phyloP scores from a whole-genome alignment of 2,888 invertebrate genomes.

The Priocnemis perturbator region DNA sequence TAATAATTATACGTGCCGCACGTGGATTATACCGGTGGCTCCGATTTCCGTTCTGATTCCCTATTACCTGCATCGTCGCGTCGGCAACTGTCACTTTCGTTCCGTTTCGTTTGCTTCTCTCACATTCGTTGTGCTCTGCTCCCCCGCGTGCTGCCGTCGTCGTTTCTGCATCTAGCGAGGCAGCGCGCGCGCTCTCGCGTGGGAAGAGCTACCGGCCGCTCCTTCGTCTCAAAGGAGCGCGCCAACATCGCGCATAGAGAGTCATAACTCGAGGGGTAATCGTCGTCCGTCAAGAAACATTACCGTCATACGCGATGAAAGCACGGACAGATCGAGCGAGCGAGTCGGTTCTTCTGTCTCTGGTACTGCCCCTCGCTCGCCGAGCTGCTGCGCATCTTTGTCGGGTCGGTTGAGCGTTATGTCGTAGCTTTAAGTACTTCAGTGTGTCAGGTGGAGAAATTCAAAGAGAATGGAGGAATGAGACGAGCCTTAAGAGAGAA shows the following conservation, averaged over 20 bases:
- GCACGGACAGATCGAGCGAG: slow-evolving; percentile 25
- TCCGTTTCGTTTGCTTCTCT: neutral
- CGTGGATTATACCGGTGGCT: slow-evolving; percentile 25
- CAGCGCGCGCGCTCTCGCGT: slow-evolving; percentile 5
- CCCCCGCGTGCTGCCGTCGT: too few species aligned
- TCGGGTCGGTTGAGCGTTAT: slow-evolving; percentile 26
- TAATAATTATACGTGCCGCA: slow-evolving; percentile 5
- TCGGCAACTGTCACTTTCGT: slow-evolving; percentile 4
- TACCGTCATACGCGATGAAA: slow-evolving; percentile 28
- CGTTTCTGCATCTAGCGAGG: neutral
- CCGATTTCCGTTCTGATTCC: slow-evolving; percentile 21
- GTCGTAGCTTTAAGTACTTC: slow-evolving; percentile 35
- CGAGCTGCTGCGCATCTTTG: slow-evolving; percentile 9
- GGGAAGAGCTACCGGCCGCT: neutral
- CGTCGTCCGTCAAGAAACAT: slow-evolving; percentile 31
- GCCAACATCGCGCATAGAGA: neutral
- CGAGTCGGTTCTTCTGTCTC: too few species aligned
- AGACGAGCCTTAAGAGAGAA: neutral
- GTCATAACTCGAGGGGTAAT: slow-evolving; percentile 11
- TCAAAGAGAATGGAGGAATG: slow-evolving; percentile 12
- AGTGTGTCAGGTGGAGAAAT: slow-evolving; percentile 39
- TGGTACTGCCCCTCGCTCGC: too few species aligned
- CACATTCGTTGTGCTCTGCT: too few species aligned
- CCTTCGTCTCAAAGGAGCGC: slow-evolving; percentile 1
- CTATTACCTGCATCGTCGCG: slow-evolving; percentile 15